phyloP scores from a whole-genome alignment of 2,113 vertebrate species.

The Dromaius novaehollandiae region DNA sequence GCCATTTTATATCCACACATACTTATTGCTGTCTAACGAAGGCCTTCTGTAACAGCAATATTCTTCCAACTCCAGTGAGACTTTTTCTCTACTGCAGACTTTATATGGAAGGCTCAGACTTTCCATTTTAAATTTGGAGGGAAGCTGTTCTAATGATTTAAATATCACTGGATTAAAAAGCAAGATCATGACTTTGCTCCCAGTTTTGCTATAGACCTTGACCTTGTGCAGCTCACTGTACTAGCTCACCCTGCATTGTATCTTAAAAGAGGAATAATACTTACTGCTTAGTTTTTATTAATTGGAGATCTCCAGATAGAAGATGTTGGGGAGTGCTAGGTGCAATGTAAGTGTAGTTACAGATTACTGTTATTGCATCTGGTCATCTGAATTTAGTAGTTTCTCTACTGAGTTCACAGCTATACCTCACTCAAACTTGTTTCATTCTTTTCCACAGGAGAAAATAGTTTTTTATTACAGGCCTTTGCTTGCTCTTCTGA shows the following conservation, averaged over 20 bases:
- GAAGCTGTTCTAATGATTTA: not conserved
- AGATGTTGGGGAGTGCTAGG: not conserved
- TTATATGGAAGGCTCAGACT: not conserved
- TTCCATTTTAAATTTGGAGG: not conserved
- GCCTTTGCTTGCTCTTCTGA: not conserved
- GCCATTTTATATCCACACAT: not conserved
- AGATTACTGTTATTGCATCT: not conserved
- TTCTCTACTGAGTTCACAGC: not conserved
- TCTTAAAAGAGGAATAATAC: not conserved
- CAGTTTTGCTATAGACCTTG: not conserved
- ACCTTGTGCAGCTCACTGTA: not conserved
- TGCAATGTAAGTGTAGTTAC: not conserved
- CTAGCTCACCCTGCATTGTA: not conserved
- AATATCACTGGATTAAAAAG: not conserved
- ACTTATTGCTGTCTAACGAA: not conserved
- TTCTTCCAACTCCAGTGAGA: not conserved
- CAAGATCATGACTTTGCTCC: not conserved
- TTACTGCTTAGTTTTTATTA: not conserved
- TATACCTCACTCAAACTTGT: not conserved
- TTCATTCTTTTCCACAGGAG: not conserved
- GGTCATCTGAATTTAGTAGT: not conserved
- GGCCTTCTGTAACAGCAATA: not conserved
- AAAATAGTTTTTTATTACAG: not conserved
- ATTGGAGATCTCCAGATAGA: not conserved
- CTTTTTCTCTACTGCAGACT: not conserved